A percentile compares a stretch with the other conserved stretches of the same genome.
Evolutionary conservation across 2,888 invertebrate genomes (phyloP).

Genomic region (Chromoteleia sp.): DNA sequence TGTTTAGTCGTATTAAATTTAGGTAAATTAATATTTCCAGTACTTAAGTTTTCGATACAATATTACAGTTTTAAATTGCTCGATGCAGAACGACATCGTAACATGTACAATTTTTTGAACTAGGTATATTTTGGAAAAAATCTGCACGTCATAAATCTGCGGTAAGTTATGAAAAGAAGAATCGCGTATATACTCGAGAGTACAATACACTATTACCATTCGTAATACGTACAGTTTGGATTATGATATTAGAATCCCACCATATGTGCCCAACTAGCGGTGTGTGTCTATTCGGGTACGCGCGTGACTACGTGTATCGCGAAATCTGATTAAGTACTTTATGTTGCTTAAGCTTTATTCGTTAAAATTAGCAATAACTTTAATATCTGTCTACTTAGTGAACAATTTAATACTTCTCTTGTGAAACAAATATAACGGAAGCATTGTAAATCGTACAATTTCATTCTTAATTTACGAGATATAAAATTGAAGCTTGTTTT

Average conservation of each 20-base stretch:
- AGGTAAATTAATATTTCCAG: no score
- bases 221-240: slow-evolving; percentile 47
- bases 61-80: no score
- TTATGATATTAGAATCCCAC: slow-evolving; percentile 52
- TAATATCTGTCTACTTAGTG: slow-evolving; percentile 25
- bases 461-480: neutral
- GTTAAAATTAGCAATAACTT: slow-evolving; percentile 39
- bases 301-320: slow-evolving; percentile 12
- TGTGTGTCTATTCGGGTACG: slow-evolving; percentile 3
- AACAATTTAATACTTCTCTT: slow-evolving; percentile 18
- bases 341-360: slow-evolving; percentile 33
- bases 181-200: neutral
- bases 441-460: slow-evolving; percentile 1
- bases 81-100: no score
- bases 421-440: neutral
- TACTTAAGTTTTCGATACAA: no score
- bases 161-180: slow-evolving; percentile 1
- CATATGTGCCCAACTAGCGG: slow-evolving; percentile 39
- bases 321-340: slow-evolving; percentile 54
- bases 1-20: no score
- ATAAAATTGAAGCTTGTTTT: neutral
- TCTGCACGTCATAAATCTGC: neutral
- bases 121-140: no score
- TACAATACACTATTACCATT: slow-evolving; percentile 46
- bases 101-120: no score